These are phyloP conservation scores for Mechanitis mazaeus DNA, from an alignment of 2,888 invertebrate genomes.

Conservation along the genomic window DNA sequence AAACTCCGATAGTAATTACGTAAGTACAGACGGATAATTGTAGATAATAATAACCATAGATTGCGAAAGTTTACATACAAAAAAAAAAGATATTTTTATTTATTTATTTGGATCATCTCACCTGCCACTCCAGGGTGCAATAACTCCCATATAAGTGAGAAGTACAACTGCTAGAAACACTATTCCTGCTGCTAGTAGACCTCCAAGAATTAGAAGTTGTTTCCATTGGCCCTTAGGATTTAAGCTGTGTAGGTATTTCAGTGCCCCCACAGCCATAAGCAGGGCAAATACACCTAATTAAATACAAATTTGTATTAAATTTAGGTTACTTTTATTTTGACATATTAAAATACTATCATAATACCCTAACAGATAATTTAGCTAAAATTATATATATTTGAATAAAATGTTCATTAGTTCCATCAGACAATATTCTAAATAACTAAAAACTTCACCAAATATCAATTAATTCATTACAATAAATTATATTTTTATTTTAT, in stretches of 20 bases:
- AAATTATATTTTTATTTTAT: no score
- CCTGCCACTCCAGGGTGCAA: conserved; percentile 97
- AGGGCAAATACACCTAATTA: conserved; percentile 93
- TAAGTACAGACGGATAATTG: no score
- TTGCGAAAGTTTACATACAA: neutral
- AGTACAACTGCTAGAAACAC: conserved; percentile 91
- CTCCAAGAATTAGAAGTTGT: conserved; percentile 88
- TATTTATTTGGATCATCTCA: conserved; percentile 38
- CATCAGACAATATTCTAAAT: no score
- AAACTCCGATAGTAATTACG: no score
- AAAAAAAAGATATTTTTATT: neutral
- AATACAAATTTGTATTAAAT: neutral
- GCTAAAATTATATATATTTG: no score
- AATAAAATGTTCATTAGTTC: no score
- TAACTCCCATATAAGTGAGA: conserved; percentile 94
- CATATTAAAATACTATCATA: conserved; percentile 3
- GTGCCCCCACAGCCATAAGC: conserved; percentile 89
- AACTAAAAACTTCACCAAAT: no score
- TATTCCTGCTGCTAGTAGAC: conserved; percentile 83
- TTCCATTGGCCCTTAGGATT: conserved; percentile 93
- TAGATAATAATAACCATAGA: no score
- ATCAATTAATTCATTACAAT: no score
- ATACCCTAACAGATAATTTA: neutral
- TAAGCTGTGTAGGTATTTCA: conserved; percentile 91
- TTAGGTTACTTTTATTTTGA: neutral